A percentile compares a stretch with the other conserved stretches of the same genome.
Conservation (phyloP, 2,888 invertebrate species). For the Cheilosia impressa region DNA sequence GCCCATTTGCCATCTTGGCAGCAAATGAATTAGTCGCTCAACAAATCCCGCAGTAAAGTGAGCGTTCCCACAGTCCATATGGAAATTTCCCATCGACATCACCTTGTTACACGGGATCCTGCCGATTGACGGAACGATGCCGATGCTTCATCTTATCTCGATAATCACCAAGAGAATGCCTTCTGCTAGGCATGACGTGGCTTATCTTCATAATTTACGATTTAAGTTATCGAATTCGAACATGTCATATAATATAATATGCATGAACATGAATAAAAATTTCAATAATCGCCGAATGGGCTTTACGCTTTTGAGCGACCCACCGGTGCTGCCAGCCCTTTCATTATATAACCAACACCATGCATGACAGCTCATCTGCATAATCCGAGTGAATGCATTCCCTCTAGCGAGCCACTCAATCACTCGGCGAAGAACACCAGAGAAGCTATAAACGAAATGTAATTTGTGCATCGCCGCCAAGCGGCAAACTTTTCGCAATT, state of each 20-base stretch:
- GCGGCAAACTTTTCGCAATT: slow-evolving; percentile 63
- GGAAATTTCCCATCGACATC: slow-evolving; percentile 17
- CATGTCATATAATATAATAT: neutral
- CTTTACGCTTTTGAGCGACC: slow-evolving; percentile 6
- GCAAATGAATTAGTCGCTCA: slow-evolving; percentile 10
- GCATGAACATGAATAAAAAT: slow-evolving; percentile 16
- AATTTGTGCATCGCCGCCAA: slow-evolving; percentile 33
- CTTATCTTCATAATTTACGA: slow-evolving; percentile 49
- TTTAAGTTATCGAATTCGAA: slow-evolving; percentile 7
- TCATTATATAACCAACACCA: slow-evolving; percentile 28
- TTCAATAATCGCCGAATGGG: neutral
- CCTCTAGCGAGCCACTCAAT: slow-evolving; percentile 23
- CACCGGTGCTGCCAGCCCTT: neutral
- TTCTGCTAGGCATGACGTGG: slow-evolving; percentile 4
- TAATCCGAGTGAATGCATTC: slow-evolving; percentile 49
- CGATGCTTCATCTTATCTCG: slow-evolving; percentile 13
- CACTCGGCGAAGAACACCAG: slow-evolving; percentile 12
- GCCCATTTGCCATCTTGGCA: neutral
- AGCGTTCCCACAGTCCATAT: slow-evolving; percentile 24
- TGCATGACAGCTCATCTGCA: slow-evolving; percentile 58
- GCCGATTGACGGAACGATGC: neutral
- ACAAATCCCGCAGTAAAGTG: neutral
- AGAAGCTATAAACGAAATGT: slow-evolving; percentile 53
- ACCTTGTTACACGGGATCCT: neutral
- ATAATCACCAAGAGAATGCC: neutral